A percentile compares a stretch with the other conserved stretches of the same genome.
These are phyloP conservation scores for Serranochromis macrocephalus DNA, from an alignment of 2,113 vertebrate species.

Conservation along the genomic window DNA sequence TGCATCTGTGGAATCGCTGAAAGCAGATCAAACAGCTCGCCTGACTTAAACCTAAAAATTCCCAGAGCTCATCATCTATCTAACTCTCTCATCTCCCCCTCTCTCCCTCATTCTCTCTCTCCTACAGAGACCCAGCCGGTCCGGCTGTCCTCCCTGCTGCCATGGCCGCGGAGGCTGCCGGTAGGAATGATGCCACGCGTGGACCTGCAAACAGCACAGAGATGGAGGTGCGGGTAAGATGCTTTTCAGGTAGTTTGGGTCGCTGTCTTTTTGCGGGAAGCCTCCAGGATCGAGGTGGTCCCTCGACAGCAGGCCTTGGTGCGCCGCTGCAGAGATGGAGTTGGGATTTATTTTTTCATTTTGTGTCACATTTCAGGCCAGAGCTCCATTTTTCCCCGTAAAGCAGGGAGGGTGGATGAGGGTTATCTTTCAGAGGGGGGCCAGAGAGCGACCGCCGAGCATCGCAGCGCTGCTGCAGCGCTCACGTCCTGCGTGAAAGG, in stretches of 20 bases:
- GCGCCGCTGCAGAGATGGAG: background rate
- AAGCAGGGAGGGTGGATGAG: background rate
- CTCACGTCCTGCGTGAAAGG: background rate
- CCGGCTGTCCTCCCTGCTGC: constrained; percentile 1
- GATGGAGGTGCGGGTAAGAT: constrained; percentile 60
- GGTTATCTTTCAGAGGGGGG: background rate
- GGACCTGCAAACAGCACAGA: constrained; percentile 48
- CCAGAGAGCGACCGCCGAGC: background rate
- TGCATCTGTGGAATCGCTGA: background rate
- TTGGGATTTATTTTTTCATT: background rate
- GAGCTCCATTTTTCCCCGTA: accelerated
- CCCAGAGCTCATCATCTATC: background rate
- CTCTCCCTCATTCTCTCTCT: background rate
- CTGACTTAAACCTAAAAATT: background rate
- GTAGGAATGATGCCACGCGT: background rate
- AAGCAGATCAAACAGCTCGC: background rate
- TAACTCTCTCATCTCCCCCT: background rate
- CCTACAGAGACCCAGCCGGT: background rate
- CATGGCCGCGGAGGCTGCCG: constrained; percentile 53
- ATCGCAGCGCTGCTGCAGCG: background rate
- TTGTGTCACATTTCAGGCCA: too few species aligned
- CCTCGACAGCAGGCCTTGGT: background rate
- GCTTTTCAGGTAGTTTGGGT: background rate
- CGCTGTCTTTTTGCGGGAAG: background rate
- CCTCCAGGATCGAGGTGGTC: background rate